Evolutionary conservation across 2,113 vertebrate genomes (phyloP), one percentile per base, ranked within the genome.

Genomic region (Noctilio leporinus): DNA sequence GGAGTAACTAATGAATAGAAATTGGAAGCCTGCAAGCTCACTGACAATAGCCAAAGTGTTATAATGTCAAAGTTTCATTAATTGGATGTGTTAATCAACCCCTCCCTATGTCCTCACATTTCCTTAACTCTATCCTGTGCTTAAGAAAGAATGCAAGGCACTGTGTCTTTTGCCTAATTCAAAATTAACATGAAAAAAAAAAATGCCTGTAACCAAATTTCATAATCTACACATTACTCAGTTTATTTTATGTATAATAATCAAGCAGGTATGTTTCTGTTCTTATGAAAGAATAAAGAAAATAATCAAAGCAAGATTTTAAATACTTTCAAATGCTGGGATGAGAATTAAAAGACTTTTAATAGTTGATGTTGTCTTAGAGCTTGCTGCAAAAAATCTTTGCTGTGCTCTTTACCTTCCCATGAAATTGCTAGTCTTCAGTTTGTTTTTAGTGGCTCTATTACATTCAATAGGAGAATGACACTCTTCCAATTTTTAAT

Each of bases 1-100:
- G 59, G 92, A 93, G 67, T 83, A 90, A 76, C 65, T 92, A 85
- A 92, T 97, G 95, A 96, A 70, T 12, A 78, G 87, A 84, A 97
- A 75, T 14, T 64, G 38, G 87, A 96, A 86, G 83, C 51, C 70
- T 17, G 19, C 55, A 75, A 92, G 75, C 78, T 91, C 47, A 10
- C 62, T 82, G 78, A 97, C 95, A 96, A 95, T 15, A 62, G 91
- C 90, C 88, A 10, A 38, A 67, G 69, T n/a, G 72, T 65, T 85
- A 77, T 55, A 87, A 86, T 92, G 96, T 96, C 59, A 76, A 80
- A 53, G 76, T 86, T 94, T 89, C 91, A 84, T 77, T 96, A 95
- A 95, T 26, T 95, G 88, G 81, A 70, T 83, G 92, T 85, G 84
- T 85, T 96, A 73, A 95, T 86, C 84, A 92, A 40, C 86, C 40